Percentiles rank a stretch among this genome's conserved stretches.
phyloP scores from a whole-genome alignment of 2,888 invertebrate species.

The Tipula vernalis region DNA sequence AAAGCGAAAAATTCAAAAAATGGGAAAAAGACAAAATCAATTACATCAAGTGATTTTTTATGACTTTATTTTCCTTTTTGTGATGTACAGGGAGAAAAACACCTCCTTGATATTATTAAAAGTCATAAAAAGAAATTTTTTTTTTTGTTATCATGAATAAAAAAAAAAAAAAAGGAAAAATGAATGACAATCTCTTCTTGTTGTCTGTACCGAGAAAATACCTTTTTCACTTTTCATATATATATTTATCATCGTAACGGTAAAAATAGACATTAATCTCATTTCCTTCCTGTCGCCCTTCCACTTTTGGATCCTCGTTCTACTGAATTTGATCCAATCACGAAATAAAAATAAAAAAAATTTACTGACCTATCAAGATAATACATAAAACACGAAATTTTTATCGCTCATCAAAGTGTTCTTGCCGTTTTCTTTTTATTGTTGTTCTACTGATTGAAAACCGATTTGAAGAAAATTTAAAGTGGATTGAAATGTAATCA shows the following conservation, averaged over 20 bases:
- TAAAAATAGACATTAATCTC: not conserved
- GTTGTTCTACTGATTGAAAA: not conserved
- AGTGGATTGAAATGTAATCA: not conserved
- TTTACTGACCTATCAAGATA: slow-evolving; percentile 4
- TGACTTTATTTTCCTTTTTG: not conserved
- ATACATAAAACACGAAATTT: not conserved
- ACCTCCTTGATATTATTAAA: not conserved
- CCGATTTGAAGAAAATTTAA: not conserved
- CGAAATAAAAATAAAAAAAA: not conserved
- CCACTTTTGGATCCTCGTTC: not conserved
- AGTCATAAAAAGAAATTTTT: not conserved
- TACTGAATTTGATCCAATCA: not conserved
- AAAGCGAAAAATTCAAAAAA: not conserved
- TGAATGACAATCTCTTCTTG: not conserved
- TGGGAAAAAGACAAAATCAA: not conserved
- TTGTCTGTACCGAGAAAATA: not conserved
- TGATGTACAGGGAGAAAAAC: not conserved
- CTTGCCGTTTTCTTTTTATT: not conserved
- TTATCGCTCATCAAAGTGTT: not conserved
- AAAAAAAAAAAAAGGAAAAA: not conserved
- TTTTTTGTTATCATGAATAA: not conserved
- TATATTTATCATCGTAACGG: not conserved
- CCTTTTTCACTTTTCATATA: not conserved
- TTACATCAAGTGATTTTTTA: not conserved
- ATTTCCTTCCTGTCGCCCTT: not conserved